Percentiles rank a stretch among this genome's conserved stretches.
phyloP scores from a whole-genome alignment of 2,113 vertebrate genomes.

The Shinisaurus crocodilurus region DNA sequence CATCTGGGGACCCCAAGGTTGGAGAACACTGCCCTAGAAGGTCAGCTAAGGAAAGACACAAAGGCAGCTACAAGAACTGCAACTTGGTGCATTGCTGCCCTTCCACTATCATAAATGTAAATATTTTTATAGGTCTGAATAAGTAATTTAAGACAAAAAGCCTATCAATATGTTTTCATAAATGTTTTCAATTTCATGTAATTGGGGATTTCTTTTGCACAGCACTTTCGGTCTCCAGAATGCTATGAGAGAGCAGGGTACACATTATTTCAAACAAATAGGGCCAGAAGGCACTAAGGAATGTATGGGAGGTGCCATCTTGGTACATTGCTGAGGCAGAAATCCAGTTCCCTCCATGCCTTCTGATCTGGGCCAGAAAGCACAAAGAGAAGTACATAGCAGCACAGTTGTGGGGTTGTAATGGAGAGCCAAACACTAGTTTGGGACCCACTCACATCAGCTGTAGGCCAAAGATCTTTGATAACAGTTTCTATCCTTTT shows the following conservation, averaged over 20 bases:
- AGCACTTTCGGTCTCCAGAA: neutral
- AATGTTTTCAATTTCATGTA: neutral
- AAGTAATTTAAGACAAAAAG: neutral
- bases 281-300: neutral
- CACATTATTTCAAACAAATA: neutral
- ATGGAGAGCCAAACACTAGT: neutral
- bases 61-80: neutral
- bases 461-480: conserved; percentile 96
- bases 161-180: neutral
- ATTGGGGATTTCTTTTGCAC: neutral
- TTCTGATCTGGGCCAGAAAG: neutral
- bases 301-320: too few species aligned
- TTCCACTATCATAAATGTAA: neutral
- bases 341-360: neutral
- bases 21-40: too few species aligned
- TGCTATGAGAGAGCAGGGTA: too few species aligned
- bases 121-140: neutral
- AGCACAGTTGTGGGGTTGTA: too few species aligned
- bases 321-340: neutral
- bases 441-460: conserved; percentile 85
- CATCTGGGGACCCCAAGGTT: too few species aligned
- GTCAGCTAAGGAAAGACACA: neutral
- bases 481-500: conserved; percentile 94
- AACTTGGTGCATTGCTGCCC: neutral
- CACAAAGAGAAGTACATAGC: neutral